Evolutionary conservation across 2,113 vertebrate species (phyloP).

Genomic region (Eulemur rufifrons): DNA sequence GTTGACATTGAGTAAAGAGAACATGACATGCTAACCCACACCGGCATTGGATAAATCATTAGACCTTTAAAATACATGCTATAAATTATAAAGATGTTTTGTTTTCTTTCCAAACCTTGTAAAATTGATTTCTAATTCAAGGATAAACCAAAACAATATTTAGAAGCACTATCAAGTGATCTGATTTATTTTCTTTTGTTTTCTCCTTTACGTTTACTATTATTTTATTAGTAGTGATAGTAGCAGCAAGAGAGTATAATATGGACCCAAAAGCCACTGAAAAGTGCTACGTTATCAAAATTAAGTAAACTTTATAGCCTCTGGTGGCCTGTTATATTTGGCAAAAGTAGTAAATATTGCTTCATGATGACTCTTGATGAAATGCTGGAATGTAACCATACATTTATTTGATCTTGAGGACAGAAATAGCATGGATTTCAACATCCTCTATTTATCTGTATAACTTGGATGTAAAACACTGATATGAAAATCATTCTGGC

Average conservation of each 20-base stretch:
- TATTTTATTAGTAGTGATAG: background rate
- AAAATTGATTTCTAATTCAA: slow-evolving; percentile 34
- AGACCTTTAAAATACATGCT: slow-evolving; percentile 52
- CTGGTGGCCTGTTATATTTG: slow-evolving; percentile 29
- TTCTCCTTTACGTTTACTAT: slow-evolving; percentile 15
- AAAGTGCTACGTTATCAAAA: background rate
- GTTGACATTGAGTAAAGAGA: slow-evolving; percentile 67
- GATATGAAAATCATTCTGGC: background rate
- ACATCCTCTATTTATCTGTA: background rate
- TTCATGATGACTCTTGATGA: slow-evolving; percentile 15
- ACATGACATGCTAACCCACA: background rate
- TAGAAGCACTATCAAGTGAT: background rate
- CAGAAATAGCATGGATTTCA: slow-evolving; percentile 27
- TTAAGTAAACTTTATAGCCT: slow-evolving; percentile 32
- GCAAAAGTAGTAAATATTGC: slow-evolving; percentile 36
- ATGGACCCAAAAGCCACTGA: slow-evolving; percentile 1
- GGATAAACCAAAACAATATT: slow-evolving; percentile 53
- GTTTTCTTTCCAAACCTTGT: slow-evolving; percentile 47
- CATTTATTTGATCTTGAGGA: slow-evolving; percentile 29
- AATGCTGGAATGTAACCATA: background rate
- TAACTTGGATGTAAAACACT: background rate
- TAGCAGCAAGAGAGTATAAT: background rate
- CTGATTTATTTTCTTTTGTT: slow-evolving; percentile 63
- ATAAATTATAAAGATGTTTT: slow-evolving; percentile 37
- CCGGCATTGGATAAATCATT: slow-evolving; percentile 23